Conservation (phyloP, 1,140 invertebrate genomes). For the Polypedilum vanderplanki region DNA sequence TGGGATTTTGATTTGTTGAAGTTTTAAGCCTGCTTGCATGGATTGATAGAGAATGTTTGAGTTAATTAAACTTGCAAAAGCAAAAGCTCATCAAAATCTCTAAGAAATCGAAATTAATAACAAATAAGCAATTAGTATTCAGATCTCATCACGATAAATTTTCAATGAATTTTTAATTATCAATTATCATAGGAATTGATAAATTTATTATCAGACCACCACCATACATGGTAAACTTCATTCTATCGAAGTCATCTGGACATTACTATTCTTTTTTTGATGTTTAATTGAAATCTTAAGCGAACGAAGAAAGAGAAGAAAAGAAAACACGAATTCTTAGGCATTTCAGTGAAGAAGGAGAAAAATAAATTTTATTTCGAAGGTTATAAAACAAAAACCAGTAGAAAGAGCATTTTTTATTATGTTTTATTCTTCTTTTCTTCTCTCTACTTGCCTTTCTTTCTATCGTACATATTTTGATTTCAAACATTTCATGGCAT, state of each 20-base stretch:
- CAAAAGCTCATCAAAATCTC: too few relatives aligned
- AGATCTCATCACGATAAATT: too few relatives aligned
- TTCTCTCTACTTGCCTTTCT: too few relatives aligned
- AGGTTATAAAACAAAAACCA: slow-evolving; percentile 23
- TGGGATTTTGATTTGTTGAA: too few relatives aligned
- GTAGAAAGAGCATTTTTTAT: slow-evolving; percentile 3
- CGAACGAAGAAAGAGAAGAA: neutral
- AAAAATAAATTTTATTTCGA: neutral
- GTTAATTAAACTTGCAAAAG: too few relatives aligned
- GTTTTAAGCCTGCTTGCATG: too few relatives aligned
- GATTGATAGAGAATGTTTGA: too few relatives aligned
- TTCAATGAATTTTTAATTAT: too few relatives aligned
- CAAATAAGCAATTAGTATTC: too few relatives aligned
- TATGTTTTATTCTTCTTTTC: neutral
- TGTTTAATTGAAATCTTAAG: slow-evolving; percentile 27
- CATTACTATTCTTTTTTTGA: neutral
- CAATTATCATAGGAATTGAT: too few relatives aligned
- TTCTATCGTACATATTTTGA: neutral
- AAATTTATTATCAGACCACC: neutral
- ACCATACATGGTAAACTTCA: neutral
- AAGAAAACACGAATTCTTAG: slow-evolving; percentile 27
- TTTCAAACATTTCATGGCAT: neutral
- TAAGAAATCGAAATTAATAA: too few relatives aligned
- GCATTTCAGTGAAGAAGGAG: neutral
- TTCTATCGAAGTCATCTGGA: too few relatives aligned